Evolutionary conservation across 2,113 vertebrate species (phyloP).

Genomic region (Numida meleagris): DNA sequence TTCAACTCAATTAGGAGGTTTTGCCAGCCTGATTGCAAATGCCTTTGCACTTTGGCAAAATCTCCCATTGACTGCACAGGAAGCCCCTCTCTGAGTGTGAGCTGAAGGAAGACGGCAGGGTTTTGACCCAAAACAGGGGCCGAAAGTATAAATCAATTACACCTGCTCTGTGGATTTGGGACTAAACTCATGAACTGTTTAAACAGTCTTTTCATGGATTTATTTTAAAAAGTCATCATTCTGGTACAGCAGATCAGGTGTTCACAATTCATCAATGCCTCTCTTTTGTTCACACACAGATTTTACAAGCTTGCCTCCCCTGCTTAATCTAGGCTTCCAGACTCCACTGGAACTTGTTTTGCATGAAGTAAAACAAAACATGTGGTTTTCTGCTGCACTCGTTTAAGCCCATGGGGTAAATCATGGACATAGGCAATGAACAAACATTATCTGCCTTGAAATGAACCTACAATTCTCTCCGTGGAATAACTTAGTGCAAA

Average conservation of each 20-base stretch:
- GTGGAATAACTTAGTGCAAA: constrained; percentile 80
- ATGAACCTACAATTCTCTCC: constrained; percentile 76
- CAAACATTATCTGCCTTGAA: constrained; percentile 83
- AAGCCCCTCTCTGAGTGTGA: constrained; percentile 3
- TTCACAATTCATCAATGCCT: constrained; percentile 8
- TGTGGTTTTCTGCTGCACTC: constrained; percentile 76
- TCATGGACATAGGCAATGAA: constrained; percentile 78
- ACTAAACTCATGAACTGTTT: constrained; percentile 31
- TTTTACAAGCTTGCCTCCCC: constrained; percentile 42
- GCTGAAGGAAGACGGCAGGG: background rate
- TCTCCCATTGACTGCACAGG: constrained; percentile 26
- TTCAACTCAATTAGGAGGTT: constrained; percentile 49
- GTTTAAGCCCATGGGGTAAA: constrained; percentile 78
- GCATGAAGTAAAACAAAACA: constrained; percentile 73
- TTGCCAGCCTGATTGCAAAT: constrained; percentile 45
- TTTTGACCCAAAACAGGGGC: constrained; percentile 60
- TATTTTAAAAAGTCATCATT: constrained; percentile 35
- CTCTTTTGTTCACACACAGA: constrained; percentile 44
- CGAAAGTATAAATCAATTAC: constrained; percentile 50
- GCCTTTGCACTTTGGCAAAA: constrained; percentile 52
- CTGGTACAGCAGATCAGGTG: constrained; percentile 55
- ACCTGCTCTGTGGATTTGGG: constrained; percentile 30
- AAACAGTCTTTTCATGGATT: constrained; percentile 43
- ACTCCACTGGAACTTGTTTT: constrained; percentile 68
- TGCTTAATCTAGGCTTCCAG: constrained; percentile 58